Base-by-base conservation (phyloP, 2,888 invertebrate species). In the Serripes groenlandicus region DNA sequence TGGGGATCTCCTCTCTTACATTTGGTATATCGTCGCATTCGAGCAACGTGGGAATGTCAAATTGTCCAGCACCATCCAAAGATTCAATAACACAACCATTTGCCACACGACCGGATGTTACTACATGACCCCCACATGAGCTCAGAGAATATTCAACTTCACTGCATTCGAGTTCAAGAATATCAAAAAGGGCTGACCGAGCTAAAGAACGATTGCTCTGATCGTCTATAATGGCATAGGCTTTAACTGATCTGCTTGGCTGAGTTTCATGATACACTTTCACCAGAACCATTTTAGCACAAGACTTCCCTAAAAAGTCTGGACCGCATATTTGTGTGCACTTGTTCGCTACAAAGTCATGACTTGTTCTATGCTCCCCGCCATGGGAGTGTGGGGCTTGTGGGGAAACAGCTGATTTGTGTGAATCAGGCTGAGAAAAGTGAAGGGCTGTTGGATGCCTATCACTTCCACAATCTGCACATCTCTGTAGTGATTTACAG, bases 21-120 rank as follows among this genome's bases (percentile, higher is more conserved):
- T 69, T 69, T 28, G 80, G 76, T n/a, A 78, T 83, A 11, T 62
- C n/a, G 21, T 75, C 35, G 68, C 85, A 86, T 60, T 86, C 85
- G 3, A 79, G n/a, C 26, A 86, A 34, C 9, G 62, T 77, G 18
- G 75, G 78, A 49, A 80, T 30, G 4, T 66, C 23, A 35, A 86
- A 75, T 3, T 32, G 35, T 3, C 34, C 3, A 37, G 52, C 37
- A 15, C 62, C 30, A 49, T 84, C 84, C n/a, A 73, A 42, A 49
- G 70, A 58, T 56, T 72, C 73, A 18, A 83, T 62, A 15, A 82
- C 69, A 75, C 54, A 76, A 15, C 74, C 83, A 72, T 30, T 30
- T 11, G 78, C 62, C 0, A 60, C 32, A 34, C 81, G 62, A 15
- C 82, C 86, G 54, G 18, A 58, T 34, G 62, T 54, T 2, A 52